These are phyloP conservation scores for Drosophila bunnanda DNA, from an alignment of 2,888 invertebrate genomes.

Conservation along the genomic window DNA sequence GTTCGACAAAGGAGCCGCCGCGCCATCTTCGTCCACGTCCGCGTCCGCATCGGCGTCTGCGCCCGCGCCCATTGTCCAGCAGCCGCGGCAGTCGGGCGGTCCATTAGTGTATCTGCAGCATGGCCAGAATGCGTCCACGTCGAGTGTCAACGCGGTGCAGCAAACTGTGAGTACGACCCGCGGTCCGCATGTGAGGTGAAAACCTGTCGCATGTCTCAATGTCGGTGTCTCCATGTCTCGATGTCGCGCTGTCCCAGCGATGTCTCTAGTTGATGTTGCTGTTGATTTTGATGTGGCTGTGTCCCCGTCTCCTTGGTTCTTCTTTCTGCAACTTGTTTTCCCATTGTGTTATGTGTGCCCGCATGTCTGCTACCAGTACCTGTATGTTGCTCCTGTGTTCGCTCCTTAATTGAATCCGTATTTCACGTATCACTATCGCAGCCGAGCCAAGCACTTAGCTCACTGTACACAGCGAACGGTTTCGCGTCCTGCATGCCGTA, in stretches of 20 bases:
- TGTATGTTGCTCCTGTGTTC: constrained; percentile 32
- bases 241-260: constrained; percentile 12
- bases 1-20: constrained; percentile 81
- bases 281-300: constrained; percentile 9
- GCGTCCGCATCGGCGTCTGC: constrained; percentile 22
- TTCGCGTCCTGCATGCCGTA: constrained; percentile 49
- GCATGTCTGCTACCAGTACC: constrained; percentile 26
- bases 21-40: constrained; percentile 24
- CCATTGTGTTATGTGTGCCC: constrained; percentile 35
- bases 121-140: constrained; percentile 71
- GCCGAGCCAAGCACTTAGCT: constrained; percentile 56
- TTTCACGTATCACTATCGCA: constrained; percentile 65
- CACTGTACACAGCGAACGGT: constrained; percentile 24
- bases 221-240: constrained; percentile 13
- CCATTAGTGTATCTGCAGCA: constrained; percentile 82
- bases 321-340: constrained; percentile 40
- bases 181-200: constrained; percentile 62
- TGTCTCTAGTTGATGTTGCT: constrained; percentile 23
- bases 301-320: constrained; percentile 45
- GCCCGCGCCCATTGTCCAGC: constrained; percentile 76
- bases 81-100: constrained; percentile 71
- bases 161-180: constrained; percentile 82
- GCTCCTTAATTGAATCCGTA: constrained; percentile 71
- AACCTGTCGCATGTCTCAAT: constrained; percentile 51
- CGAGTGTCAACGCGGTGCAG: constrained; percentile 73